These are phyloP conservation scores for Tychaedon coryphoeus DNA, from an alignment of 2,113 vertebrate species.

Conservation along the genomic window DNA sequence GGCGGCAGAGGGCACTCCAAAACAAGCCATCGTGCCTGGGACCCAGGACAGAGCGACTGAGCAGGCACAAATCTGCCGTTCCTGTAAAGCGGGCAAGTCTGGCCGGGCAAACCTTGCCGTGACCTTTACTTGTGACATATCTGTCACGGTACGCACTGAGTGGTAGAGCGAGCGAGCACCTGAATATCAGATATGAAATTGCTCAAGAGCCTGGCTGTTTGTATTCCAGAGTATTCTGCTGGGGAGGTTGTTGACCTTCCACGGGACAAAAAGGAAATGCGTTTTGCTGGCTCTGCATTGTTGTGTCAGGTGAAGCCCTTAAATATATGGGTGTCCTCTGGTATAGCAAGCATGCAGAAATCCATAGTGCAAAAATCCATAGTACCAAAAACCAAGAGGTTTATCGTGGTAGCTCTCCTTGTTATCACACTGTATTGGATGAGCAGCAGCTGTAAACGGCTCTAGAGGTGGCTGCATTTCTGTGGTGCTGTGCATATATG, in stretches of 20 bases:
- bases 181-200: conserved; percentile 22
- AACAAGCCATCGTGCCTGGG: not conserved
- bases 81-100: not conserved
- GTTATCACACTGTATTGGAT: not conserved
- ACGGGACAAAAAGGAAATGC: not conserved
- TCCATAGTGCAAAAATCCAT: too few species aligned
- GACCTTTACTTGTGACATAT: conserved; percentile 23
- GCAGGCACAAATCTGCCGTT: not conserved
- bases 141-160: not conserved
- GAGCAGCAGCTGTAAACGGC: not conserved
- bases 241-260: conserved; percentile 12
- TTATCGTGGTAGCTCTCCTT: not conserved
- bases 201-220: not conserved
- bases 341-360: not conserved
- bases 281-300: not conserved
- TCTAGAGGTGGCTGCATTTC: not conserved
- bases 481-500: not conserved
- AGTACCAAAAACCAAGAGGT: not conserved
- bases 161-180: not conserved
- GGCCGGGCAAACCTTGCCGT: not conserved
- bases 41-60: fast-evolving
- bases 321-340: not conserved
- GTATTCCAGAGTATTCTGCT: not conserved
- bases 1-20: conserved; percentile 32
- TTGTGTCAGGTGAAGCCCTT: conserved; percentile 10